Evolutionary conservation across 2,113 vertebrate species (phyloP), one percentile per base, ranked within the genome.

Genomic region (Pedetes capensis): DNA sequence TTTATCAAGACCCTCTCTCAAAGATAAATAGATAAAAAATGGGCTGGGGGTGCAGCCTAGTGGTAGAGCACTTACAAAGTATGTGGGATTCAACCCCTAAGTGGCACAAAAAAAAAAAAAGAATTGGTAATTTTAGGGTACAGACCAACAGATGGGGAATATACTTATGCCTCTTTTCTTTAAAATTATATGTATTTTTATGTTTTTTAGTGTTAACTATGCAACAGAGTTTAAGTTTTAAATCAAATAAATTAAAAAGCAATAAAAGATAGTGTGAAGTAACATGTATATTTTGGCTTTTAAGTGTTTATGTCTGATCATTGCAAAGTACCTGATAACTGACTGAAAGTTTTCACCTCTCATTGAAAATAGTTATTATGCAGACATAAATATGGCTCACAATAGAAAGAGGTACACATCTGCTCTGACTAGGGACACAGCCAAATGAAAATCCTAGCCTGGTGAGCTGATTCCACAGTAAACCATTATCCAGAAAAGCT

Each of bases 101-200:
- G n/a, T n/a, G n/a, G n/a, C n/a, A n/a, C n/a, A n/a, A n/a, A n/a
- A n/a, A n/a, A n/a, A n/a, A n/a, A n/a, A n/a, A n/a, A n/a, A n/a
- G n/a, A 95, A 92, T 17, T 85, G 74, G 72, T 69, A 25, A 87
- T 76, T 64, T 76, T 82, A 88, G 34, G n/a, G 63, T 61, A 47
- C 14, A 91, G 22, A 13, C 63, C 87, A 88, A 89, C 3, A 88
- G 39, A 1, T 44, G 25, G 51, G 44, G 22, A 84, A 91, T 81
- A 82, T 20, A 34, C 9, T 55, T 66, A 64, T 55, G 8, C 7
- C 22, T 57, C 75, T 55, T 53, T 95, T 51, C n/a, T n/a, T n/a
- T n/a, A n/a, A n/a, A n/a, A n/a, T n/a, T n/a, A n/a, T n/a, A 34
- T 55, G 18, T 76, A 27, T 39, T 83, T 95, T 91, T n/a, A n/a